Evolutionary conservation across 2,797 vertebrate genomes (phyloP).

Genomic region (Pangasius mekongensis): DNA sequence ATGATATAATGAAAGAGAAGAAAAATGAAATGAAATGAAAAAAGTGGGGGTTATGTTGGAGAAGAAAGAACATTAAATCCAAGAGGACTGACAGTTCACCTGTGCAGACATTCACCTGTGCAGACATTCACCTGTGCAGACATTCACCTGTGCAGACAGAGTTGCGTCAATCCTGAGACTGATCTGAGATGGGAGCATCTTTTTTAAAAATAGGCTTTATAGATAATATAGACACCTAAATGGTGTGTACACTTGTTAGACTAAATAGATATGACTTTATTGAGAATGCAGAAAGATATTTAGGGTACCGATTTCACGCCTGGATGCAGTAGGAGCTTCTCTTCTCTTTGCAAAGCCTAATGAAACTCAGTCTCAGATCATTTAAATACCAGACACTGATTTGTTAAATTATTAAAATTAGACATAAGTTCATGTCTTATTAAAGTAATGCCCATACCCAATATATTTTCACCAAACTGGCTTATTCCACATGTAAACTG

Average conservation of each 20-base stretch:
- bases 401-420: constrained; percentile 1
- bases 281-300: not conserved
- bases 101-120: not conserved
- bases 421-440: not conserved
- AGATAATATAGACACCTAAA: not conserved
- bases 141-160: not conserved
- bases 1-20: constrained; percentile 45
- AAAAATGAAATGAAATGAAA: not conserved
- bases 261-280: not conserved
- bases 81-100: not conserved
- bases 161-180: not conserved
- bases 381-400: not conserved
- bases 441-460: not conserved
- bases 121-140: not conserved
- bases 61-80: not conserved
- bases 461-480: not conserved
- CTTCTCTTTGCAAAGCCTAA: not conserved
- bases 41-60: no score
- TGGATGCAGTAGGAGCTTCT: not conserved
- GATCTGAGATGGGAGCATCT: not conserved
- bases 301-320: not conserved
- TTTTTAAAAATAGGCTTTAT: not conserved
- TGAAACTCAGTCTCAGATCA: not conserved
- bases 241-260: not conserved
- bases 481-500: not conserved